Evolutionary conservation across 2,113 vertebrate species (phyloP), one percentile per base, ranked within the genome.

Genomic region (Phylloscopus whistleri): DNA sequence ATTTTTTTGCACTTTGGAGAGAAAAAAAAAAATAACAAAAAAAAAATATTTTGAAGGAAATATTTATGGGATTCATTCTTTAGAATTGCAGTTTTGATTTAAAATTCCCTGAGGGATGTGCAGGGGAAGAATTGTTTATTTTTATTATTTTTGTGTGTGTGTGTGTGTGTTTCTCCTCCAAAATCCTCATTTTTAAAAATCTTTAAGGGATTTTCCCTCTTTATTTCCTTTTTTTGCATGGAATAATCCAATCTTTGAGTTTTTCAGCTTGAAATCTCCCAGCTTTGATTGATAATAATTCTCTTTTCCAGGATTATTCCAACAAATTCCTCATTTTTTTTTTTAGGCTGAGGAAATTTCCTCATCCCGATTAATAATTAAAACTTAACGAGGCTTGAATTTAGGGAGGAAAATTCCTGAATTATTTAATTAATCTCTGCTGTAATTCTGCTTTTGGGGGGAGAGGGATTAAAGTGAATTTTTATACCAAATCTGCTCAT

Each of bases 31-130:
- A n/a, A n/a, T n/a, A n/a, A n/a, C n/a, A n/a, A n/a, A n/a, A n/a
- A n/a, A n/a, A n/a, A n/a, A n/a, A n/a, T n/a, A 84, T 77, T 97
- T 97, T 97, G 89, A 96, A 96, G 96, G 95, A 93, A 85, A 95
- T 97, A 97, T 97, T 97, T 97, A 97, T 96, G 96, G 90, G 64
- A 28, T 79, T 95, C 78, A 89, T 52, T 92, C 81, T 92, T 78
- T 72, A 49, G 18, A 72, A 46, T 95, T 95, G 83, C 74, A 95
- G 70, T 97, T 97, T 92, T 97, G 97, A 95, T 96, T 97, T 98
- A 94, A 97, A 97, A 96, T 96, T 91, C 92, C 73, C 46, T 22
- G 69, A n/a, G 21, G 41, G 69, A 3, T 52, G 13, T 82, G 39
- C 72, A 88, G n/a, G 2, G 18, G 18, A 18, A 18, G 11, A 41